These are phyloP conservation scores for Drosophila paramelanica DNA, from an alignment of 2,888 invertebrate genomes.

Conservation along the genomic window DNA sequence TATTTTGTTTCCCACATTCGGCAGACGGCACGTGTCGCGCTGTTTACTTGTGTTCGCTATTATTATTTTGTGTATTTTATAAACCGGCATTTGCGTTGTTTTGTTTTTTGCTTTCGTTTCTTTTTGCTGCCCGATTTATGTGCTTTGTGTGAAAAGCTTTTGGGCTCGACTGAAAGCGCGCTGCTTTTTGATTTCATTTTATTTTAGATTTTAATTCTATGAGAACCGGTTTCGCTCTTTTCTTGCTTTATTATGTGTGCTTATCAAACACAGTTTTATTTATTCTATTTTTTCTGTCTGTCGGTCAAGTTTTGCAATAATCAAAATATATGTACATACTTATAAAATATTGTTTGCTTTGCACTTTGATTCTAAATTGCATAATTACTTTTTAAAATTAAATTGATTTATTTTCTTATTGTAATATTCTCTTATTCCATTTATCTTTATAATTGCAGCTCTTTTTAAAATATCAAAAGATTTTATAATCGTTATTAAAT, in stretches of 20 bases:
- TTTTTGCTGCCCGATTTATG: background rate
- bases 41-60: background rate
- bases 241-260: background rate
- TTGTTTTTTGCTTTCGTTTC: background rate
- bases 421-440: no score
- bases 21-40: slow-evolving; percentile 6
- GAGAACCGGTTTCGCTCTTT: slow-evolving; percentile 2
- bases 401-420: no score
- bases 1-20: slow-evolving; percentile 37
- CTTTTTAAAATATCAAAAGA: slow-evolving; percentile 6
- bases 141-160: slow-evolving; percentile 18
- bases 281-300: background rate
- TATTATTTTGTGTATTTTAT: background rate
- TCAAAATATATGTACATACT: no score
- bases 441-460: slow-evolving; percentile 1
- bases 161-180: background rate
- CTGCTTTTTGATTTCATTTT: background rate
- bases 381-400: no score
- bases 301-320: background rate
- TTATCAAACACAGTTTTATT: background rate
- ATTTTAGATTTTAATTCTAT: background rate
- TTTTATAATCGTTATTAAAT: slow-evolving; percentile 7
- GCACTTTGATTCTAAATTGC: no score
- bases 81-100: slow-evolving; percentile 15
- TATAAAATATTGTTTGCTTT: no score